Evolutionary conservation across 1,140 invertebrate species (phyloP).

Genomic region (Aricia agestis): DNA sequence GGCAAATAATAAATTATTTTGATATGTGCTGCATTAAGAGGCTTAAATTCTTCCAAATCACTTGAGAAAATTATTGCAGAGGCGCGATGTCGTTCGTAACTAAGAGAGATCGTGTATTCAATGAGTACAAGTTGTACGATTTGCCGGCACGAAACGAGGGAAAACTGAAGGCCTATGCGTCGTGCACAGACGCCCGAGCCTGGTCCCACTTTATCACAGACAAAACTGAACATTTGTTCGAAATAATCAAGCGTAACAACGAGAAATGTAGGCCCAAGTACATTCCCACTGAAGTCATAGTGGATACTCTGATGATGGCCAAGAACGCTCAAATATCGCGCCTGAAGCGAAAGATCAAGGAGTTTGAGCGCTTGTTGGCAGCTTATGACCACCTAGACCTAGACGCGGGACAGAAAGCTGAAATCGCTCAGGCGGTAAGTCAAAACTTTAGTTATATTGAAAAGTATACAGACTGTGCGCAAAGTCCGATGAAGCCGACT

Average conservation of each 20-base stretch:
- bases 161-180: slow-evolving; percentile 63
- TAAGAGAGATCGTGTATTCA: slow-evolving; percentile 66
- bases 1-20: slow-evolving; percentile 39
- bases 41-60: not conserved
- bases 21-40: slow-evolving; percentile 28
- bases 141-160: slow-evolving; percentile 64
- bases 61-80: not conserved
- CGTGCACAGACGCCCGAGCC: slow-evolving; percentile 66
- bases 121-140: slow-evolving; percentile 56
- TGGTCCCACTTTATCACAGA: slow-evolving; percentile 66
- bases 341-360: slow-evolving; percentile 63
- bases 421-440: slow-evolving; percentile 61
- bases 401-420: slow-evolving; percentile 59
- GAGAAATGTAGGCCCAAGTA: slow-evolving; percentile 58
- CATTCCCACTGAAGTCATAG: slow-evolving; percentile 68
- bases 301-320: slow-evolving; percentile 65
- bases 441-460: too few relatives aligned
- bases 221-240: slow-evolving; percentile 64
- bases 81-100: slow-evolving; percentile 66
- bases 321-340: slow-evolving; percentile 70
- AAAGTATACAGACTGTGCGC: too few relatives aligned
- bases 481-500: too few relatives aligned
- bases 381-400: slow-evolving; percentile 63
- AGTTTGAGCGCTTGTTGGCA: slow-evolving; percentile 61
- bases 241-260: slow-evolving; percentile 66